Conservation (phyloP, 2,113 vertebrate genomes). For the Phalacrocorax carbo region DNA sequence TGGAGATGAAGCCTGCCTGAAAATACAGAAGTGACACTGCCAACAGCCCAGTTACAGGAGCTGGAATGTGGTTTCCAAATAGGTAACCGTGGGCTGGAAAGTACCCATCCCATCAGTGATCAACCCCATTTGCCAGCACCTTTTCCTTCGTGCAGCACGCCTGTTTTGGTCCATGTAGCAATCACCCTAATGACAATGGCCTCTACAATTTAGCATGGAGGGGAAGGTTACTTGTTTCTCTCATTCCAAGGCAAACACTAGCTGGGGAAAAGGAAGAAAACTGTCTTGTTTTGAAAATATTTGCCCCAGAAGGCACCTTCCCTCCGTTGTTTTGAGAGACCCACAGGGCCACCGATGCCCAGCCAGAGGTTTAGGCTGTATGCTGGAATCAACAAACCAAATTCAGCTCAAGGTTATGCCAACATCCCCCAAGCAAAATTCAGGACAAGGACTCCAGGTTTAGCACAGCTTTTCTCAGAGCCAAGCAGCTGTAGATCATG, state of each 20-base stretch:
- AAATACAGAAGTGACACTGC: background rate
- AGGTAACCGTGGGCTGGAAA: background rate
- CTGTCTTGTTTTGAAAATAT: background rate
- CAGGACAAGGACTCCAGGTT: background rate
- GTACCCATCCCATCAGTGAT: background rate
- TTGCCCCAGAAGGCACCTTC: background rate
- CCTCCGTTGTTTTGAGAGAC: background rate
- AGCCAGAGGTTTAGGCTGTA: background rate
- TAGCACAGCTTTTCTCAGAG: background rate
- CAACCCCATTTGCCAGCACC: background rate
- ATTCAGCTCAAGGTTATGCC: background rate
- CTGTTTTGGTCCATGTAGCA: background rate
- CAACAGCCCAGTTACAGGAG: background rate
- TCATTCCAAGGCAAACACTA: background rate
- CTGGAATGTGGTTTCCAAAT: background rate
- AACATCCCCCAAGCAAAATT: background rate
- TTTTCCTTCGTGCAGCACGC: background rate
- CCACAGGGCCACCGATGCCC: accelerated
- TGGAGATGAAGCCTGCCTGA: background rate
- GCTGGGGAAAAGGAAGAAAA: background rate
- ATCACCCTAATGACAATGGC: background rate
- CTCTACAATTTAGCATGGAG: background rate
- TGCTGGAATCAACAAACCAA: background rate
- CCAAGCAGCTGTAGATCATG: background rate
- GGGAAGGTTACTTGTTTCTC: background rate